A percentile compares a stretch with the other conserved stretches of the same genome.
phyloP scores from a whole-genome alignment of 1,140 invertebrate genomes.

The Microplitis mediator region DNA sequence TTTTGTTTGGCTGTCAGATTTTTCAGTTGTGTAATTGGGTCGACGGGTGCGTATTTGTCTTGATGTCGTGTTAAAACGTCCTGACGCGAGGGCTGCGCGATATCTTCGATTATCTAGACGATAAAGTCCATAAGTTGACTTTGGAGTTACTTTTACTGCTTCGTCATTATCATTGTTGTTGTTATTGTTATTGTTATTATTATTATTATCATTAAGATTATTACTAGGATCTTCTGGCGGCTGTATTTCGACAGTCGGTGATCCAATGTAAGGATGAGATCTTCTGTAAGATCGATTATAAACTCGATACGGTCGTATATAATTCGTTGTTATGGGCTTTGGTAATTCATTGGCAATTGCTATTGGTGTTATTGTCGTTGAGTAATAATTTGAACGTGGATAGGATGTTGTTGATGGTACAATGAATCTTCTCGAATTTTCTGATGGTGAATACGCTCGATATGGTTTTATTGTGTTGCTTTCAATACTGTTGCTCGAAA shows the following conservation, averaged over 20 bases:
- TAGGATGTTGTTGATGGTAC: constrained; percentile 24
- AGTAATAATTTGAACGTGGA: constrained; percentile 24
- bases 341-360: constrained; percentile 33
- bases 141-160: constrained; percentile 26
- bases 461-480: constrained; percentile 38
- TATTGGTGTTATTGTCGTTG: constrained; percentile 34
- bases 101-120: constrained; percentile 6
- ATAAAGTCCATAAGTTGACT: constrained; percentile 22
- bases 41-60: background rate
- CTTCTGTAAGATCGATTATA: constrained; percentile 37
- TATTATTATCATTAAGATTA: background rate
- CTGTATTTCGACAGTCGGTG: constrained; percentile 34
- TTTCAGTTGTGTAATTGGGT: background rate
- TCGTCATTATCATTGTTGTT: constrained; percentile 19
- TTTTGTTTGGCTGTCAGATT: background rate
- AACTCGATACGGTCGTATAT: constrained; percentile 30
- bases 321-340: constrained; percentile 21
- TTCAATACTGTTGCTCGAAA: constrained; percentile 53
- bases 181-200: constrained; percentile 29
- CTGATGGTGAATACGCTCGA: constrained; percentile 29
- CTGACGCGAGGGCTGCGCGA: constrained; percentile 8
- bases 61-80: constrained; percentile 1
- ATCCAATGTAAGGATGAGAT: constrained; percentile 31
- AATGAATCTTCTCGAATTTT: constrained; percentile 37
- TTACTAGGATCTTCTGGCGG: constrained; percentile 14